Conservation (phyloP, 2,888 invertebrate genomes). For the Xanthorhoe designata region DNA sequence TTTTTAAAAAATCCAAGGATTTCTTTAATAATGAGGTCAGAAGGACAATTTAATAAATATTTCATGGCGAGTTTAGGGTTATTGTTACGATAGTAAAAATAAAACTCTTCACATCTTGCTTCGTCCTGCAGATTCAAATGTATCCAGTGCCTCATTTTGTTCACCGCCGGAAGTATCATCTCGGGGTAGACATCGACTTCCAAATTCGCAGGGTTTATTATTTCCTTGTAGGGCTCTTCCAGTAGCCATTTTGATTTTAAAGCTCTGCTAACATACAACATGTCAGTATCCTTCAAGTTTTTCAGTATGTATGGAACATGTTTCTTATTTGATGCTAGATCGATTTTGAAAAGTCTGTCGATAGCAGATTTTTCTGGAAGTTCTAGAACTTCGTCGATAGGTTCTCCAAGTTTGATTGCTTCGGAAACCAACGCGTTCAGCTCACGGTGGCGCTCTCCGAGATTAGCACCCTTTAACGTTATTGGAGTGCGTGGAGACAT, state of each 20-base stretch:
- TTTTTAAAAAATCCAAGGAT: background rate
- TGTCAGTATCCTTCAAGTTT: constrained; percentile 43
- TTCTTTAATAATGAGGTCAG: constrained; percentile 6
- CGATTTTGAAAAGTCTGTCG: constrained; percentile 13
- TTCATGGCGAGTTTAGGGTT: constrained; percentile 37
- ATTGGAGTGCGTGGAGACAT: constrained; percentile 7
- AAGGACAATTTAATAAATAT: constrained; percentile 9
- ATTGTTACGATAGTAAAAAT: constrained; percentile 55
- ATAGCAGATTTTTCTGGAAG: constrained; percentile 13
- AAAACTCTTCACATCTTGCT: constrained; percentile 60
- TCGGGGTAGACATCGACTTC: constrained; percentile 41
- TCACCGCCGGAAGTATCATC: constrained; percentile 45
- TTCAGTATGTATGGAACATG: constrained; percentile 36
- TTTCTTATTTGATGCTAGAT: constrained; percentile 38
- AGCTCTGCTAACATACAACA: constrained; percentile 46
- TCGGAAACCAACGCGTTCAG: constrained; percentile 7
- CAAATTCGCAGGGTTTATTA: constrained; percentile 44
- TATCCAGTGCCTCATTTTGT: constrained; percentile 46
- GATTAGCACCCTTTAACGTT: constrained; percentile 1
- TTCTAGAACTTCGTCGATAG: constrained; percentile 2
- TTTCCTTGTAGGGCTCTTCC: constrained; percentile 32
- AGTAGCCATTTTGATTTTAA: constrained; percentile 46
- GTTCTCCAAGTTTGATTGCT: constrained; percentile 5
- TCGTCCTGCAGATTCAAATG: constrained; percentile 46
- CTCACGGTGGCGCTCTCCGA: constrained; percentile 7